Evolutionary conservation across 92 coral and sea anemone species (phyloP), one percentile per base, ranked within the genome.

Genomic region (Pocillopora meandrina): DNA sequence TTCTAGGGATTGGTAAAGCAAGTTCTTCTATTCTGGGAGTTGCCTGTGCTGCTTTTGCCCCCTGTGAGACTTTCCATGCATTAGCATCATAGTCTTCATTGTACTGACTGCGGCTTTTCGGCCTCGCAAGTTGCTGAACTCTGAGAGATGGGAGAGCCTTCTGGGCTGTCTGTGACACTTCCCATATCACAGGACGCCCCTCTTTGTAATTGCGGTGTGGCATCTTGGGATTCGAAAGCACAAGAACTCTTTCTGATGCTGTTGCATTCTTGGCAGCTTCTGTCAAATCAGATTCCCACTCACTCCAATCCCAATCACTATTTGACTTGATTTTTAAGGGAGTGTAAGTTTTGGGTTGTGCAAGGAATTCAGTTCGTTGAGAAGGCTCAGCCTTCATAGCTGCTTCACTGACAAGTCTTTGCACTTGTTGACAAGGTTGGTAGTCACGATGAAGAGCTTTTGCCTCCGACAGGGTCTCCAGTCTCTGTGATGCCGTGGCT

Each of bases 231-330:
- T 90, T 86, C 16, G 98, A 84, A 59, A 96, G 85, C 2, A 76
- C 17, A 10, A 89, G 57, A 23, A 92, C 95, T 62, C 94, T 84
- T 20, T 96, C 98, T 21, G 98, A 89, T 2, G 98, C 90, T 36
- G 93, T 65, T 16, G 96, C 98, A 55, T 85, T 81, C 85, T 85
- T 96, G 2, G 98, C 95, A 18, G 98, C 98, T 36, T 88, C 90
- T 20, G 95, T 87, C 34, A 96, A 83, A 52, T 91, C 94, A 10
- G 92, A 85, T 56, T 96, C 85, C 98, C 98, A 96, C 61, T 90
- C 95, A 35, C 98, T 86, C 98, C 98, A 96, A 79, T 96, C 98
- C 98, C 98, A 96, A 0, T 94, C 90, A 79, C 98, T 94, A 47
- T 67, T 76, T 57, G 90, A 87, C 72, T 96, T 96, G 71, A 95